Percentiles rank a stretch among this genome's conserved stretches.
Conservation (phyloP, 2,113 vertebrate genomes). For the Tichodroma muraria region DNA sequence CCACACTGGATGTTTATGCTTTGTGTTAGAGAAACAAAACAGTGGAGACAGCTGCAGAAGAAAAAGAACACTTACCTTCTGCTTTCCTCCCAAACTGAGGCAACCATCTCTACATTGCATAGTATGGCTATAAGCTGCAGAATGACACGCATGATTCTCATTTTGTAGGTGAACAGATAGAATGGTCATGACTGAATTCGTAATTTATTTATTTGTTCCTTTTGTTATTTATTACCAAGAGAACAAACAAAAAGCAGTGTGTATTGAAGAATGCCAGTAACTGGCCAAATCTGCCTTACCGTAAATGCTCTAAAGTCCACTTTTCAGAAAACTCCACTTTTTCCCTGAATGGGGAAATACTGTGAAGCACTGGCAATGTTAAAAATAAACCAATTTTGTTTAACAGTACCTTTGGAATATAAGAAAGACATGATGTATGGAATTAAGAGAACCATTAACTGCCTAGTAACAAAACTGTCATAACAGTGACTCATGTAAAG, state of each 20-base stretch:
- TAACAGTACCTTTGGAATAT: not conserved
- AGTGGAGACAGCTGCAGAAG: not conserved
- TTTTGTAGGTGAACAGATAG: not conserved
- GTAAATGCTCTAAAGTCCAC: conserved; percentile 21
- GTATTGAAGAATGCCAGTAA: not conserved
- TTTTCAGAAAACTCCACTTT: not conserved
- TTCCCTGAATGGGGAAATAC: not conserved
- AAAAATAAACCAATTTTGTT: not conserved
- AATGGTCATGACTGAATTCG: not conserved
- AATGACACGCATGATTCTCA: not conserved
- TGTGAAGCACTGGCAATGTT: not conserved
- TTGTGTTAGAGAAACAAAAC: not conserved
- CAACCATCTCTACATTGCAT: not conserved
- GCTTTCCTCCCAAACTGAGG: not conserved
- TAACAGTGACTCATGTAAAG: not conserved
- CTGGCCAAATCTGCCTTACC: not conserved
- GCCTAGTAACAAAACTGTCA: not conserved
- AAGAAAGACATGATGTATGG: not conserved
- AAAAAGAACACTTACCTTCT: conserved; percentile 53
- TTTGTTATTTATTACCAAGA: conserved; percentile 51
- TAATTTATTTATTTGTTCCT: not conserved
- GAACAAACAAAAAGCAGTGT: conserved; percentile 4
- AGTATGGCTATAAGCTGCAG: not conserved
- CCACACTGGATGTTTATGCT: not conserved
- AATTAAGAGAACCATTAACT: not conserved